Conservation (phyloP, 2,888 invertebrate genomes). For the Leuctra nigra region DNA sequence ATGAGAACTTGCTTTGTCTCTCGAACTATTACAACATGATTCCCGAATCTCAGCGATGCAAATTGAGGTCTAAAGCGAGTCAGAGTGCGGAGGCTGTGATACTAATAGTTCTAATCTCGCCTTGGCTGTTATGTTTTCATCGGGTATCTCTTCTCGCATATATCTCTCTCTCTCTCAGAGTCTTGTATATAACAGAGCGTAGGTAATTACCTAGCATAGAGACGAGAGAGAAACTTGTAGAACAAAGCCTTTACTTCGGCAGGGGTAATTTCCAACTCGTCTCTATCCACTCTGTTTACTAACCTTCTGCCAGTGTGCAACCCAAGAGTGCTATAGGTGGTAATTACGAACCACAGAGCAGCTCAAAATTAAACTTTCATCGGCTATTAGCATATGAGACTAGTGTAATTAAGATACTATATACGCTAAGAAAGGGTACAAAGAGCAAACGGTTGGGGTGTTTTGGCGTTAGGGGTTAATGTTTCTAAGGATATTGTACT, state of each 20-base stretch:
- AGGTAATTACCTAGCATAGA: slow-evolving; percentile 28
- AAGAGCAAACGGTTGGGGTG: slow-evolving; percentile 4
- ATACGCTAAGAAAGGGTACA: no score
- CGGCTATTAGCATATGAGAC: slow-evolving; percentile 45
- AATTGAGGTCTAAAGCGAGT: slow-evolving; percentile 23
- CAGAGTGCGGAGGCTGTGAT: slow-evolving; percentile 14
- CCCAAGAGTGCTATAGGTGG: slow-evolving; percentile 37
- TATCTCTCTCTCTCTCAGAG: slow-evolving; percentile 8
- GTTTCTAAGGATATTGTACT: background rate
- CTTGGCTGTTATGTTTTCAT: slow-evolving; percentile 27
- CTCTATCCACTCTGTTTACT: slow-evolving; percentile 7
- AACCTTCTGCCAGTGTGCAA: slow-evolving; percentile 1
- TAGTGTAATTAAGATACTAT: slow-evolving; percentile 41
- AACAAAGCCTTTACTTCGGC: slow-evolving; percentile 39
- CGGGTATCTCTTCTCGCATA: slow-evolving; percentile 23
- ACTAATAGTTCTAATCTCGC: slow-evolving; percentile 29
- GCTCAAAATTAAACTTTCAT: slow-evolving; percentile 45
- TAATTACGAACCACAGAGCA: slow-evolving; percentile 44
- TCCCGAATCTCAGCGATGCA: slow-evolving; percentile 17
- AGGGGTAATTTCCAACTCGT: slow-evolving; percentile 36
- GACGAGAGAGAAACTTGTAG: slow-evolving; percentile 22
- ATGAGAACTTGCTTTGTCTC: background rate
- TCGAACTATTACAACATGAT: background rate
- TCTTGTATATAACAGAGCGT: no score
- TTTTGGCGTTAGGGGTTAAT: background rate